A percentile compares a stretch with the other conserved stretches of the same genome.
phyloP scores from a whole-genome alignment of 2,888 invertebrate genomes.

The Tupiocoris notatus region DNA sequence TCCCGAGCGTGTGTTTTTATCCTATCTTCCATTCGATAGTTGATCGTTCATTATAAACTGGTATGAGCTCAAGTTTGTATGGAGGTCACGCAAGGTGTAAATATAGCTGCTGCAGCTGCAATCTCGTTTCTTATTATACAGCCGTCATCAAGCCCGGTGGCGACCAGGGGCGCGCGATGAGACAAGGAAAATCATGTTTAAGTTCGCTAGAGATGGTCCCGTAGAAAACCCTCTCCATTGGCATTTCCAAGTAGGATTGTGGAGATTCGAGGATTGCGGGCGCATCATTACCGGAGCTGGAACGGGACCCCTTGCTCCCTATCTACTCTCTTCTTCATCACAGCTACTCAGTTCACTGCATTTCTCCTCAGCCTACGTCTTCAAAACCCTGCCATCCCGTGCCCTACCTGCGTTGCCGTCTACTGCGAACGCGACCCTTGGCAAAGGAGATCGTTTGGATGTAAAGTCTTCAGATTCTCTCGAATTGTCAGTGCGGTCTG shows the following conservation, averaged over 20 bases:
- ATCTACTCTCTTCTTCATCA: not conserved
- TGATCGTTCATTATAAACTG: too few species aligned
- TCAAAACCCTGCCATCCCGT: not conserved
- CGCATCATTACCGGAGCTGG: slow-evolving; percentile 22
- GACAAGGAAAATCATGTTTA: not conserved
- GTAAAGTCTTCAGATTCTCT: slow-evolving; percentile 36
- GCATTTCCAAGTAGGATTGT: not conserved
- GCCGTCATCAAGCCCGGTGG: not conserved
- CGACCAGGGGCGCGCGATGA: not conserved
- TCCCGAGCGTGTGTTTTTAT: too few species aligned
- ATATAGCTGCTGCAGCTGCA: too few species aligned
- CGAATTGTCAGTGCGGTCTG: slow-evolving; percentile 25
- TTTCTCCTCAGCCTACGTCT: not conserved
- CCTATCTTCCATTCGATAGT: too few species aligned
- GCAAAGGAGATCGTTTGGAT: slow-evolving; percentile 36
- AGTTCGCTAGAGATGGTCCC: not conserved
- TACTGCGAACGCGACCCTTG: not conserved
- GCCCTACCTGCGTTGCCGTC: not conserved
- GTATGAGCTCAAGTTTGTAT: too few species aligned
- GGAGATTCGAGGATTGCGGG: slow-evolving; percentile 14
- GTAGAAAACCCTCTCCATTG: not conserved
- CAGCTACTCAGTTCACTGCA: not conserved
- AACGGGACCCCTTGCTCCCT: not conserved
- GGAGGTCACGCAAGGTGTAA: too few species aligned
- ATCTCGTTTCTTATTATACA: not conserved